Base-by-base conservation (phyloP, 2,797 vertebrate species). In the Lates japonicus region DNA sequence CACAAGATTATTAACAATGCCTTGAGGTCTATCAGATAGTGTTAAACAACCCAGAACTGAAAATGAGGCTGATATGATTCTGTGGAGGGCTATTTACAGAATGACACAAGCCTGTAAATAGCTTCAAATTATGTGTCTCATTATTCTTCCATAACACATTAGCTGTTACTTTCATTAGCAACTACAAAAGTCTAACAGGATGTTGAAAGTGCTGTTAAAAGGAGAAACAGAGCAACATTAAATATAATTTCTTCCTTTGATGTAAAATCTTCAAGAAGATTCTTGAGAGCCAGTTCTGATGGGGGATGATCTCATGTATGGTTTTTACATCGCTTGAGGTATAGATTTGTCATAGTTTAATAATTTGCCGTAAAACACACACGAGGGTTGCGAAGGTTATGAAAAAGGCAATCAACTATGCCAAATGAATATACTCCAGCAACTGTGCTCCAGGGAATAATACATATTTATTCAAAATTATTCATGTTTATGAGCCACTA, bases 391-490 rank as follows among this genome's bases (percentile, higher is more conserved):
- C 3, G 48, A 82, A 90, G 88, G 84, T 89, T 90, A 88, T 87
- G 82, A 88, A 83, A 86, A 86, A 90, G 80, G 81, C 84, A 92
- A 88, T 93, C 87, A 85, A 25, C 81, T 85, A 80, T 86, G 85
- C 84, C 84, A 83, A 87, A 90, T 87, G 74, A 92, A 87, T 88
- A 83, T 66, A 80, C 80, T 83, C 60, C 67, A 76, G 76, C 72
- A 65, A 85, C 74, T 58, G 55, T 72, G 87, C 93, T 89, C 63
- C 52, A 11, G 88, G 92, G 85, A 69, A 90, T 84, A 90, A 92
- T 85, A 74, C 88, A 91, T 90, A 93, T 93, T 93, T 92, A 92
- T 93, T 90, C 80, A 83, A 88, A 92, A 85, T 87, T 85, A 90
- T 90, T 90, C 82, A 78, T 88, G 86, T 92, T 92, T 83, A 89